Evolutionary conservation across 2,888 invertebrate species (phyloP).

Genomic region (Macropis europaea): DNA sequence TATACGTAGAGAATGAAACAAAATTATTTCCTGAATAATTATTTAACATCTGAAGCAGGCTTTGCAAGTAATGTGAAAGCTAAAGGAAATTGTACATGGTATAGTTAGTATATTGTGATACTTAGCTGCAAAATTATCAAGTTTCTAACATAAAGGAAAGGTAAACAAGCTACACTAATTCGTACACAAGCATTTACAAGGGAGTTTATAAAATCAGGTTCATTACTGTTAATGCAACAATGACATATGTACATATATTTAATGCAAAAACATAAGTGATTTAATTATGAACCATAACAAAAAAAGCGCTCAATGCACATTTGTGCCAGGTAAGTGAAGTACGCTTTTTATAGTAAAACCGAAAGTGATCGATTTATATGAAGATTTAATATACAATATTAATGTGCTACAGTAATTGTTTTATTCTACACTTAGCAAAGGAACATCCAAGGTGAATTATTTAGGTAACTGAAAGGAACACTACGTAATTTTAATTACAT

Average conservation of each 20-base stretch:
- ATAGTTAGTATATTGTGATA: conserved; percentile 58
- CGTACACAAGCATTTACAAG: conserved; percentile 42
- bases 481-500: conserved; percentile 6
- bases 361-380: conserved; percentile 30
- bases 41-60: conserved; percentile 54
- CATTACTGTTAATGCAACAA: conserved; percentile 15
- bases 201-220: conserved; percentile 26
- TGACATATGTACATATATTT: conserved; percentile 25
- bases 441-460: conserved; percentile 5
- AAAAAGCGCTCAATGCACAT: conserved; percentile 49
- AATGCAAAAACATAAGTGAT: conserved; percentile 20
- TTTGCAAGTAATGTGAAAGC: conserved; percentile 37
- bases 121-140: conserved; percentile 28
- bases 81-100: conserved; percentile 22
- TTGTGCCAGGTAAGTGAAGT: conserved; percentile 57
- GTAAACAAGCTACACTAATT: conserved; percentile 34
- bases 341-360: conserved; percentile 38
- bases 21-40: conserved; percentile 1
- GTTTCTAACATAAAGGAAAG: conserved; percentile 26
- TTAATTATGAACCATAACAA: conserved; percentile 28
- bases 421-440: conserved; percentile 11
- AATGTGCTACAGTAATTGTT: conserved; percentile 17
- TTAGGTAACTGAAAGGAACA: conserved; percentile 7
- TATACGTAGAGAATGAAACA: conserved; percentile 1
- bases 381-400: conserved; percentile 25